Conservation (phyloP, 2,797 vertebrate species). For the Schizopygopsis malacanthus region DNA sequence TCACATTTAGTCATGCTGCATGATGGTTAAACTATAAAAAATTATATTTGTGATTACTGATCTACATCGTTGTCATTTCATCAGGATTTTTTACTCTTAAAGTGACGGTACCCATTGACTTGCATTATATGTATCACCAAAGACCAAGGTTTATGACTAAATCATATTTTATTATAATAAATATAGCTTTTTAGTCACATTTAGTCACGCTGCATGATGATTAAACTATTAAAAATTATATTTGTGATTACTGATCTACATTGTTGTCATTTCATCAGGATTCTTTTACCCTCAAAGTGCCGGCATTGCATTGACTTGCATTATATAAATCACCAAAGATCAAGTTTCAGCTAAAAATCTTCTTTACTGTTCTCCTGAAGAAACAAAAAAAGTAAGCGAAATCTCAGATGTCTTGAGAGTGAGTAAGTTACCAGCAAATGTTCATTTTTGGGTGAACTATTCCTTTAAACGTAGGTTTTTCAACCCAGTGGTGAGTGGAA, state of each 20-base stretch:
- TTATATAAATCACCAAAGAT: not conserved
- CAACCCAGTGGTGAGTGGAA: not conserved
- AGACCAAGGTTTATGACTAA: not conserved
- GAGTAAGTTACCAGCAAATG: not conserved
- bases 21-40: no score
- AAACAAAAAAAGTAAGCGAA: not conserved
- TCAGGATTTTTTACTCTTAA: no score
- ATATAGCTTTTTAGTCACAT: no score
- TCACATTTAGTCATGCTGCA: no score
- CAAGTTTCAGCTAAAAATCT: not conserved
- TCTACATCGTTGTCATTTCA: no score
- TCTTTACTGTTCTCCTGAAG: not conserved
- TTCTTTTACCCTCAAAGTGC: not conserved
- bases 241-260: no score
- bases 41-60: no score
- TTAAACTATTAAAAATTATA: no score
- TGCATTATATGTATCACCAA: not conserved
- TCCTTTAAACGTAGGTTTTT: not conserved
- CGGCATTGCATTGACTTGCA: not conserved
- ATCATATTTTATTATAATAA: no score
- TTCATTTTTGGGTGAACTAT: not conserved
- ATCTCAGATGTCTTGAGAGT: not conserved
- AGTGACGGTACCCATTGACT: not conserved
- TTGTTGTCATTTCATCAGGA: no score
- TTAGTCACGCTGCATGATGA: no score